Percentiles rank a stretch among this genome's conserved stretches.
phyloP scores from a whole-genome alignment of 1,140 invertebrate genomes.

The Papilio polytes region DNA sequence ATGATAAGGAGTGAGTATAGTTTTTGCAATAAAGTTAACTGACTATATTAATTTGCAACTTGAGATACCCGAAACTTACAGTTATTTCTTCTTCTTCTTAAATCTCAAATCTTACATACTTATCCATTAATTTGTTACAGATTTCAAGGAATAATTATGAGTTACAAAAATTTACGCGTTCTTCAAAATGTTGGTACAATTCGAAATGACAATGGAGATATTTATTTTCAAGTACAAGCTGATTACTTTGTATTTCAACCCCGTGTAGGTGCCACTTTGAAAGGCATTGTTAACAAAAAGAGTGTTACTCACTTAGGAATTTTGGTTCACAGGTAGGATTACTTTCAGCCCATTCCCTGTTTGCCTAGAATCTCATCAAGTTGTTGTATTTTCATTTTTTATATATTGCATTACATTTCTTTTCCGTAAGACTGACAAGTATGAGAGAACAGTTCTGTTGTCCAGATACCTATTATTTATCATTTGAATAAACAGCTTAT shows the following conservation, averaged over 20 bases:
- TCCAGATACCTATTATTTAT: too few species aligned
- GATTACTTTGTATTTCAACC: constrained; percentile 87
- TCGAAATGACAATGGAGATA: constrained; percentile 84
- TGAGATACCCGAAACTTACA: neutral
- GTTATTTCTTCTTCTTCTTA: neutral
- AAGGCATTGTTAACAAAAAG: constrained; percentile 86
- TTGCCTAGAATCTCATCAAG: too few species aligned
- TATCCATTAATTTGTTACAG: constrained; percentile 49
- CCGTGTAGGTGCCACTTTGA: constrained; percentile 75
- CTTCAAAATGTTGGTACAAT: constrained; percentile 83
- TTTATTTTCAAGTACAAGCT: constrained; percentile 86
- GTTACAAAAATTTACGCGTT: constrained; percentile 86
- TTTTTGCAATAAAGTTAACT: too few species aligned
- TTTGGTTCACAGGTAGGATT: constrained; percentile 84
- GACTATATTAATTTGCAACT: too few species aligned
- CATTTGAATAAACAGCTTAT: too few species aligned
- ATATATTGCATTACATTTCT: too few species aligned
- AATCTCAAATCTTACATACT: neutral
- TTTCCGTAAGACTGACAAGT: too few species aligned
- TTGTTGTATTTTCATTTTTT: too few species aligned
- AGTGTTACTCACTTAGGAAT: constrained; percentile 85
- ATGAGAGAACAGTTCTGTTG: too few species aligned
- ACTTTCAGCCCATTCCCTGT: too few species aligned
- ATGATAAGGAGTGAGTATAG: constrained; percentile 50
- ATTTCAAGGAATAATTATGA: constrained; percentile 86